Evolutionary conservation across 2,888 invertebrate species (phyloP).

Genomic region (Lasioglossum marginatum): DNA sequence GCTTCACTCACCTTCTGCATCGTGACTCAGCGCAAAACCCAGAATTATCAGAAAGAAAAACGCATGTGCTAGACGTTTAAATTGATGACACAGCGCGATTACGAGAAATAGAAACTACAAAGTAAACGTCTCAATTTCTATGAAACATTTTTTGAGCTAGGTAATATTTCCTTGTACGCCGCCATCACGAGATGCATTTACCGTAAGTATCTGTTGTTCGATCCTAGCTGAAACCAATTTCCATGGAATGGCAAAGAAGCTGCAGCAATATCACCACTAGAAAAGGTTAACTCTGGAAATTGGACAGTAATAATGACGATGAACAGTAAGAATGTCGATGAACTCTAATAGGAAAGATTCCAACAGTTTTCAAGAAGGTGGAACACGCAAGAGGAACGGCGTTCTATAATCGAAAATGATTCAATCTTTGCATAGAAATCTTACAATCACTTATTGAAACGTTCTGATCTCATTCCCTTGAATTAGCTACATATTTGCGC

Average conservation of each 20-base stretch:
- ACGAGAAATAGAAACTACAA: conserved; percentile 36
- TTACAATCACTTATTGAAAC: not conserved
- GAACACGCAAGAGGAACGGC: too few species aligned
- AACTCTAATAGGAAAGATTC: conserved; percentile 16
- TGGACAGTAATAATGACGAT: conserved; percentile 18
- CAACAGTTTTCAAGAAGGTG: not conserved
- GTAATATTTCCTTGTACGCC: conserved; percentile 22
- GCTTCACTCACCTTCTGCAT: not conserved
- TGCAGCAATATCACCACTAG: not conserved
- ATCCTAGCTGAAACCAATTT: conserved; percentile 27
- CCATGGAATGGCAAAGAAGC: conserved; percentile 20
- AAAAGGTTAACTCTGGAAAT: conserved; percentile 14
- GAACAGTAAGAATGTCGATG: conserved; percentile 7
- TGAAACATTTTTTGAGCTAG: conserved; percentile 35
- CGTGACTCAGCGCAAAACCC: not conserved
- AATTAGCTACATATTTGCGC: not conserved
- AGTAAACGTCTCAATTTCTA: conserved; percentile 58
- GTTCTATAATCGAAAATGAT: not conserved
- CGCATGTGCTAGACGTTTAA: conserved; percentile 35
- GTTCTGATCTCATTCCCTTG: not conserved
- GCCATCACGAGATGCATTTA: conserved; percentile 47
- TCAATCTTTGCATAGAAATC: not conserved
- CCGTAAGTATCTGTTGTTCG: conserved; percentile 50
- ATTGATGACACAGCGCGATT: conserved; percentile 39
- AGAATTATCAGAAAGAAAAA: conserved; percentile 12